These are phyloP conservation scores for Nannoperca australis DNA, from an alignment of 2,797 vertebrate genomes.

Conservation along the genomic window DNA sequence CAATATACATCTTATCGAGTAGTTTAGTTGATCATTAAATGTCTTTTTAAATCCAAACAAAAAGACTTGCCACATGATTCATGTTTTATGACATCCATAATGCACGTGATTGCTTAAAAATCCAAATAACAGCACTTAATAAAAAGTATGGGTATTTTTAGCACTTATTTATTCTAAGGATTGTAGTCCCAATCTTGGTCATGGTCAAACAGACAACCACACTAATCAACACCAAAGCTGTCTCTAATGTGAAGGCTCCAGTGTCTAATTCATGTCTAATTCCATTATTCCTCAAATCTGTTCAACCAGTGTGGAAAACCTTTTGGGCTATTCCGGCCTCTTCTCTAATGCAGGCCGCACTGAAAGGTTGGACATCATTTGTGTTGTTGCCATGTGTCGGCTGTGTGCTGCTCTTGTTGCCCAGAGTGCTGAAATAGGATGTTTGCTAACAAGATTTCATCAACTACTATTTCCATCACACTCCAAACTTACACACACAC, in stretches of 20 bases:
- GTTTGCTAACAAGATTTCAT: conserved; percentile 43
- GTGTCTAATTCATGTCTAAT: conserved; percentile 58
- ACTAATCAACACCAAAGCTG: conserved; percentile 24
- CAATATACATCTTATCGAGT: accelerated
- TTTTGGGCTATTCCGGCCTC: conserved; percentile 83
- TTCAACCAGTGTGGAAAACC: conserved; percentile 89
- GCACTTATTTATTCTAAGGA: neutral
- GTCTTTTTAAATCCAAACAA: neutral
- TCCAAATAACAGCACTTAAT: neutral
- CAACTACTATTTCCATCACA: conserved; percentile 4
- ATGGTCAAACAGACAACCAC: conserved; percentile 13
- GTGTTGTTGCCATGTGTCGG: conserved; percentile 66
- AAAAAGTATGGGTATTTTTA: neutral
- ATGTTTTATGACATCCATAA: neutral
- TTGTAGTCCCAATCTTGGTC: neutral
- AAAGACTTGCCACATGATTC: neutral
- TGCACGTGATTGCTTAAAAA: neutral
- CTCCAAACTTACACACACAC: neutral
- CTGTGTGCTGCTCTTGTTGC: conserved; percentile 28
- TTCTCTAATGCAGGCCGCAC: conserved; percentile 73
- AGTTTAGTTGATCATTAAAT: neutral
- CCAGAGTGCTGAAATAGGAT: conserved; percentile 35
- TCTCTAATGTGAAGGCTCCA: neutral
- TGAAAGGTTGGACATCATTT: conserved; percentile 84
- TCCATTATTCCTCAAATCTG: conserved; percentile 71